Base-by-base conservation (phyloP, 2,888 invertebrate genomes). In the Vandiemenella viatica region DNA sequence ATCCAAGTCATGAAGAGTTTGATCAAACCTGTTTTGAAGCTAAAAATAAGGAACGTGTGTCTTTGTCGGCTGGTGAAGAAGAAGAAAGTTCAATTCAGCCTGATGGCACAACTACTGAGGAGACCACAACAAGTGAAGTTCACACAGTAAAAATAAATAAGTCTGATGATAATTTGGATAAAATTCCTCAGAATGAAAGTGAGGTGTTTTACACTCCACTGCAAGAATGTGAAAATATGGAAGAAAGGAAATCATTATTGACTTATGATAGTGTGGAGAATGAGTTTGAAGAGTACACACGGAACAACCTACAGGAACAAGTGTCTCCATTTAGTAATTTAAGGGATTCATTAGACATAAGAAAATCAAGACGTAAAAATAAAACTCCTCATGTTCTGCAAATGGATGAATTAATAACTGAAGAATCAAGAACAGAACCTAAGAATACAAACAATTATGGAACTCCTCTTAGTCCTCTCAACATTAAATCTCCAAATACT, bases 321-420 rank as follows among this genome's bases (percentile, higher is more conserved):
- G 76, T 77, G 47, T 74, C 79, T 2, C 80, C 82, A 57, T 83
- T 83, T 56, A 76, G 78, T 52, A 80, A 79, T 57, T 79, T 74
- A 1, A 72, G 76, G 53, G 80, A 81, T 62, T 80, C 80, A 0
- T 75, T 80, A 49, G 80, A 80, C 59, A 66, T 77, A 1, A 67
- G 77, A 51, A 79, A 79, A 59, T 70, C 73, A 1, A 69, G 72
- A 47, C 69, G 73, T 56, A 70, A 69, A 55, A 71, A 68, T 53
- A 62, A 60, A 50, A 43, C 55, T 26, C 22, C 16, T 8, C 17
- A 42, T n/a, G 15, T 10, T 42, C 56, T 57, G 13, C 65, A 66
- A 52, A 44, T 43, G 6, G 45, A 48, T 21, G 50, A 50, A 32
- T 15, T 48, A 5, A 50, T 54, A 17, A 55, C 59, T 2, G 64